Evolutionary conservation across 2,797 vertebrate genomes (phyloP), one percentile per base, ranked within the genome.

Genomic region (Darevskia nairensis): DNA sequence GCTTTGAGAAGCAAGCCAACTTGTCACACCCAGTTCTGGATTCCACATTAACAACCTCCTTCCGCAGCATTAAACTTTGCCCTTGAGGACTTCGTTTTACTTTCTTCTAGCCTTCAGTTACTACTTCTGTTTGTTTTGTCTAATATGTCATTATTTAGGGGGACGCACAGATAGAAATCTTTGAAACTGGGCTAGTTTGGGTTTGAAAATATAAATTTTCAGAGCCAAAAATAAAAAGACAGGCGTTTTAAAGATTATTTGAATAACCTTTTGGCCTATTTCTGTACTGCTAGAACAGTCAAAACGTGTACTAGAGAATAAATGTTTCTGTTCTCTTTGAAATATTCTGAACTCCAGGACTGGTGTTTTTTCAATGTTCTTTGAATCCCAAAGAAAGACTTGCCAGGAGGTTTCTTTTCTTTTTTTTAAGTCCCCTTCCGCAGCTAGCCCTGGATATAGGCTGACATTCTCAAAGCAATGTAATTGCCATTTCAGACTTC

Each of bases 31-130:
- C 95, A 95, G 95, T 95, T 96, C 96, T 96, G 96, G 96, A 97
- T 97, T 97, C 95, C 96, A 96, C 96, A 96, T 96, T 97, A 97
- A 96, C 96, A 96, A 93, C 95, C 96, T 96, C 95, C 96, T 97
- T 96, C 96, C 96, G 94, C 95, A 93, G 89, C 41, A 81, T 96
- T 97, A 96, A 96, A 96, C 96, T 97, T 96, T 96, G 96, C 96
- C 96, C 96, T 96, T 95, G 92, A 96, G 94, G 94, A 94, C 91
- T 95, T 97, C 96, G 96, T 96, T 97, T 96, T 96, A 95, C 96
- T 95, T 96, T 96, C 66, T 95, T 96, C 94, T 23, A 81, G 69
- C 69, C 93, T 93, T 91, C 88, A 94, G 81, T 76, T 89, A 86
- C 27, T 3, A 5, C 78, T 79, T 82, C 68, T 83, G n/a, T 71